phyloP scores from a whole-genome alignment of 2,888 invertebrate species.

The Therioaphis trifolii region DNA sequence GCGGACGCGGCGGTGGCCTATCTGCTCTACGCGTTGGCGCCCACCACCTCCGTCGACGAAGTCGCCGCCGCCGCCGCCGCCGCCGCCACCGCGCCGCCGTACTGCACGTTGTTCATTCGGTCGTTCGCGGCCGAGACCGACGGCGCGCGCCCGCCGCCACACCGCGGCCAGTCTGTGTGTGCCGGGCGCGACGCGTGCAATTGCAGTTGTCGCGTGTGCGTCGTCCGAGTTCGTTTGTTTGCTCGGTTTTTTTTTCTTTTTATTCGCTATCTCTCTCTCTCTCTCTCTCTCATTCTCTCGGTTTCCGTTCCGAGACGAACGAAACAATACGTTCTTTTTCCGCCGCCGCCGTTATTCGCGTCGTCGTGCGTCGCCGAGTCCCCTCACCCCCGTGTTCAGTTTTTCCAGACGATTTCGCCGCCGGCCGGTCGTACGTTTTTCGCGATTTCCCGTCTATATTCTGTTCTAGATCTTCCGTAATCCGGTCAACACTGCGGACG shows the following conservation, averaged over 20 bases:
- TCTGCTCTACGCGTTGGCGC: not conserved
- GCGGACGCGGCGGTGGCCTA: not conserved
- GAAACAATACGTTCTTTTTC: too few relatives aligned
- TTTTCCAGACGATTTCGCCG: not conserved
- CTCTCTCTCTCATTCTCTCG: too few relatives aligned
- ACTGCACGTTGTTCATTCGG: constrained; percentile 34
- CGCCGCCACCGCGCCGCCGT: not conserved
- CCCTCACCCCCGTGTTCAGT: not conserved
- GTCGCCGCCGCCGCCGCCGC: not conserved
- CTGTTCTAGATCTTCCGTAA: not conserved
- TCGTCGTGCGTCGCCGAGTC: not conserved
- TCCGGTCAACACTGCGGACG: not conserved
- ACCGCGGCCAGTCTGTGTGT: constrained; percentile 68
- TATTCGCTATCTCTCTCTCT: too few relatives aligned
- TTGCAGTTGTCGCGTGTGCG: constrained; percentile 67
- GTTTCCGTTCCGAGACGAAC: too few relatives aligned
- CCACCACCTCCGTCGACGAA: not conserved
- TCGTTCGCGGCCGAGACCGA: constrained; percentile 25
- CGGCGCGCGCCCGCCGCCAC: constrained; percentile 28
- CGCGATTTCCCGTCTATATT: not conserved
- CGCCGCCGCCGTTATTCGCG: constrained; percentile 26
- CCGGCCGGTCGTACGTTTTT: not conserved
- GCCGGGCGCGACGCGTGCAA: not conserved
- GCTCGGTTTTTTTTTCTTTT: not conserved
- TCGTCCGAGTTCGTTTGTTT: not conserved